Evolutionary conservation across 2,797 vertebrate genomes (phyloP), one percentile per base, ranked within the genome.

Genomic region (Phoeniculus purpureus): DNA sequence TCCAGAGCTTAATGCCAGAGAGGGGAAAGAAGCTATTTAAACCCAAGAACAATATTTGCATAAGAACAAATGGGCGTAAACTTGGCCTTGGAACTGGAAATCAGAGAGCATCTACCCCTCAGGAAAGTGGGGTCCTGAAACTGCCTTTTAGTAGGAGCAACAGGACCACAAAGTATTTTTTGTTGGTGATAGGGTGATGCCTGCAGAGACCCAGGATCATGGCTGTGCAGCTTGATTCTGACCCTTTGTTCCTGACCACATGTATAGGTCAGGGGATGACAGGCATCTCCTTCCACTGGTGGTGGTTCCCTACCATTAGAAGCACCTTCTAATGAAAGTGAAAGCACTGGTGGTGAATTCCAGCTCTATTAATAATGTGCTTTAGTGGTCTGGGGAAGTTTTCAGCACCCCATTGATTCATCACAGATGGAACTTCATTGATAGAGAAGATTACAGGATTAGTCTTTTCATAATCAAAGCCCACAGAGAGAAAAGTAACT

Each of bases 11-110:
- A 87, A 89, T 81, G 93, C 93, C 92, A 94, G 77, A 77, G 78
- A 93, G 67, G 70, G 43, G 81, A 82, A 79, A 93, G 92, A 95
- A 94, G 64, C 70, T 87, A 80, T 95, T 93, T 92, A 85, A 95
- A 89, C 87, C 89, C 87, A 95, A 96, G 87, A 95, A 80, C 85
- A 95, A 95, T 96, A 94, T 96, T 96, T 95, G 93, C 92, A 76
- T 85, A 93, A 87, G 89, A 96, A 85, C 77, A 87, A 94, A 71
- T 93, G 92, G 93, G 93, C 79, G 91, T 95, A 95, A 96, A 94
- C 93, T 93, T 92, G 87, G 87, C 74, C 29, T 20, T 58, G 82
- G 83, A 91, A 90, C 85, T 94, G 83, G 88, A 92, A 91, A 88
- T 91, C 22, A 27, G 64, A n/a, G 1, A 1, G 50, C 88, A 91